These are phyloP conservation scores for Oreonectes daqikongensis DNA, from an alignment of 2,797 vertebrate genomes.

Conservation along the genomic window DNA sequence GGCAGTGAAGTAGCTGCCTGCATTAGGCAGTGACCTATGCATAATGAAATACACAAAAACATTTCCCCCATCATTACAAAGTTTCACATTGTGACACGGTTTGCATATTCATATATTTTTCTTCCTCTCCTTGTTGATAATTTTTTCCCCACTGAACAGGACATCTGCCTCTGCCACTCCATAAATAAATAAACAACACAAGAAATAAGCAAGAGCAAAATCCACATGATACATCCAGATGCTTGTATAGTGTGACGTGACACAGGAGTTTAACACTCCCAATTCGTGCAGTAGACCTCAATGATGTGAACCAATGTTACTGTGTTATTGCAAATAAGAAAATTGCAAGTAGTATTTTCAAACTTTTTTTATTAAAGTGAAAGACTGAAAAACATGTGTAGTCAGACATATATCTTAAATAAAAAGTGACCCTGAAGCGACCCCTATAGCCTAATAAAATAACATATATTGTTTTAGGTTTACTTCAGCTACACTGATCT, in stretches of 20 bases:
- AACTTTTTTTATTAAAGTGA: too few relatives aligned
- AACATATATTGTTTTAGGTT: neutral
- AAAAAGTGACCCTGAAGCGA: too few relatives aligned
- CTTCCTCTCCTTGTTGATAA: slow-evolving; percentile 78
- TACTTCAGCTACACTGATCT: slow-evolving; percentile 59
- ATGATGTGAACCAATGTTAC: neutral
- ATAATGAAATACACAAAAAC: slow-evolving; percentile 90
- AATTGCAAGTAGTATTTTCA: too few relatives aligned
- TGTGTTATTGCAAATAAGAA: too few relatives aligned
- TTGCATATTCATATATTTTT: slow-evolving; percentile 92
- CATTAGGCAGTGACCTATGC: slow-evolving; percentile 87
- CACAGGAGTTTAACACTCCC: neutral
- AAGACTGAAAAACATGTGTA: too few relatives aligned
- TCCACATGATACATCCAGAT: slow-evolving; percentile 80
- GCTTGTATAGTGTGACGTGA: slow-evolving; percentile 68
- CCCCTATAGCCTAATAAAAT: too few relatives aligned
- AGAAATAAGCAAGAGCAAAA: slow-evolving; percentile 58
- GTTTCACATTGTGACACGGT: slow-evolving; percentile 91
- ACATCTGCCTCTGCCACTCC: slow-evolving; percentile 85
- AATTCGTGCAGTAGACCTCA: neutral
- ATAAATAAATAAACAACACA: slow-evolving; percentile 80
- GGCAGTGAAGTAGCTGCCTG: slow-evolving; percentile 35
- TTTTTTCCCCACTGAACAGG: slow-evolving; percentile 87
- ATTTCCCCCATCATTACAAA: slow-evolving; percentile 93
- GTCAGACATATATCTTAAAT: too few relatives aligned